Conservation (phyloP, 2,113 vertebrate genomes). For the Heloderma charlesbogerti region DNA sequence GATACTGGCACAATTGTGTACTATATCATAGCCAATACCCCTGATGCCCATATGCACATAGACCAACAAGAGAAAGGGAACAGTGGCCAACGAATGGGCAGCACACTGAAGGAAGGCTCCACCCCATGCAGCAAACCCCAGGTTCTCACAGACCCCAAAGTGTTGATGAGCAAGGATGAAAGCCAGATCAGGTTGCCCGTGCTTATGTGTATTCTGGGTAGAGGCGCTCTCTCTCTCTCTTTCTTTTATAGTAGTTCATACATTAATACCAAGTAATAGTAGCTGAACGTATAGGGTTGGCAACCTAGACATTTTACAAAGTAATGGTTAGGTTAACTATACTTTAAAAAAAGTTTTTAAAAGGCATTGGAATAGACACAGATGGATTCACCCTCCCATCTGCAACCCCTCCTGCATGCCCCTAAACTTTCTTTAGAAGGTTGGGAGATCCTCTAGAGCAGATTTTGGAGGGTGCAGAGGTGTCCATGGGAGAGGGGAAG, state of each 20-base stretch:
- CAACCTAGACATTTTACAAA: conserved; percentile 14
- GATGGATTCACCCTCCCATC: not conserved
- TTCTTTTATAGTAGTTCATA: not conserved
- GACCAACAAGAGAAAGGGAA: not conserved
- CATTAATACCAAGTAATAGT: not conserved
- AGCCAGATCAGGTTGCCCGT: not conserved
- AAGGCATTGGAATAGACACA: not conserved
- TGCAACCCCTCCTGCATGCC: not conserved
- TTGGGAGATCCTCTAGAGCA: not conserved
- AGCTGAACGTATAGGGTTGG: not conserved
- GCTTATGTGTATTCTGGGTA: not conserved
- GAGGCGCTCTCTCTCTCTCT: not conserved
- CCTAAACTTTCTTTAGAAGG: not conserved
- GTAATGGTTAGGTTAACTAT: conserved; percentile 19
- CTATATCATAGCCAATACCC: not conserved
- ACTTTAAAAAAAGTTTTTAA: not conserved
- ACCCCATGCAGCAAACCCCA: not conserved
- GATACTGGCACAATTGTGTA: not conserved
- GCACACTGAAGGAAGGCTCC: not conserved
- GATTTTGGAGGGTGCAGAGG: not conserved
- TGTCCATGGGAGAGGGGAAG: not conserved
- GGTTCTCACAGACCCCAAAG: not conserved
- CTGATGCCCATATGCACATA: too few species aligned
- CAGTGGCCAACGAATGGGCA: not conserved
- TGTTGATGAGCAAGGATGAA: not conserved